A percentile compares a stretch with the other conserved stretches of the same genome.
Evolutionary conservation across 2,797 vertebrate genomes (phyloP).

Genomic region (Sebastes elongatus): DNA sequence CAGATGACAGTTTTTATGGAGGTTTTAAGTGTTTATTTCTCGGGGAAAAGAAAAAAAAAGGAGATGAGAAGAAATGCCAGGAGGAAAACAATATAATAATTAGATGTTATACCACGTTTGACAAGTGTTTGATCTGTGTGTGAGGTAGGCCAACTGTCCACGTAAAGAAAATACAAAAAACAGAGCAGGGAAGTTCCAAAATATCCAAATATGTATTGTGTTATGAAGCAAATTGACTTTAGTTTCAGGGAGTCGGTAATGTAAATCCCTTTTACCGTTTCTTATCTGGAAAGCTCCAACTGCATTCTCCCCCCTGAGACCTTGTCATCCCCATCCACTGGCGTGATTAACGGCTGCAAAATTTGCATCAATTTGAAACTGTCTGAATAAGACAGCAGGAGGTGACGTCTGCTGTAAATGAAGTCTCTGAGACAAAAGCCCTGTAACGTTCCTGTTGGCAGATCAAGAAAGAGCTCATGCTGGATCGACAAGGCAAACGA

Average conservation of each 20-base stretch:
- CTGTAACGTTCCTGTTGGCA: conserved; percentile 62
- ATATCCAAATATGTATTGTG: neutral
- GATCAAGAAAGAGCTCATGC: neutral
- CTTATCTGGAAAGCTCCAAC: conserved; percentile 55
- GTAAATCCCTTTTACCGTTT: conserved; percentile 60
- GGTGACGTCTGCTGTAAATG: conserved; percentile 36
- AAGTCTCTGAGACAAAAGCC: conserved; percentile 19
- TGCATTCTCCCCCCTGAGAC: conserved; percentile 24
- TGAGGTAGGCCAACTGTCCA: neutral
- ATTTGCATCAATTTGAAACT: conserved; percentile 80
- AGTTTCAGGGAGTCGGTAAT: conserved; percentile 11
- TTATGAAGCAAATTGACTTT: conserved; percentile 31
- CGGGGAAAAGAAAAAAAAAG: neutral
- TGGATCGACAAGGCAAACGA: conserved; percentile 3
- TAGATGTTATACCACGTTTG: neutral
- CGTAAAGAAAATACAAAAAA: neutral
- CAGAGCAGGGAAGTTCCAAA: conserved; percentile 36
- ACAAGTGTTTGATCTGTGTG: conserved; percentile 4
- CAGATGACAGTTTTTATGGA: neutral
- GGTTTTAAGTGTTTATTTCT: neutral
- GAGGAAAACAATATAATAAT: neutral
- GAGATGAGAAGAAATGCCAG: neutral
- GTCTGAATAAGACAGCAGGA: conserved; percentile 42
- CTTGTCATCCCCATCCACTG: conserved; percentile 29
- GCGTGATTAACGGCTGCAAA: conserved; percentile 69